Base-by-base conservation (phyloP, 2,113 vertebrate genomes). In the Oostethus manadensis region DNA sequence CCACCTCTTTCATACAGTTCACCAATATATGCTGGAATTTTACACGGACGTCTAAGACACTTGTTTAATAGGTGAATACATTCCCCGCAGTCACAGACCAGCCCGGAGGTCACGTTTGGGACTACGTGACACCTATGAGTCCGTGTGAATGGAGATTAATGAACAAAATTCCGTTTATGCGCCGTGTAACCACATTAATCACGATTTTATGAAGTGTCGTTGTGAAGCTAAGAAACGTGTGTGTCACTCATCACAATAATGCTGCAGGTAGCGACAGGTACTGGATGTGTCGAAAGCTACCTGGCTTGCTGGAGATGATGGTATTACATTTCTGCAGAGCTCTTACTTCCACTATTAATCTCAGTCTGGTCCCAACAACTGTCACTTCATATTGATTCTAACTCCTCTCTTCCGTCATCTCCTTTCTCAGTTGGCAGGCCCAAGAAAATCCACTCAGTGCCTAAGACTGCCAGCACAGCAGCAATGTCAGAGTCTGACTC, bases 351-450 rank as follows among this genome's bases (percentile, higher is more conserved):
- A 43, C 15, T 54, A 67, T 74, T 66, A 74, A 75, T 84, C 73
- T 77, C 51, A 20, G 54, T 64, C 64, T 47, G 50, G 49, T 61
- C 42, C 59, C 20, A 53, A 66, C 29, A 64, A 40, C 57, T 54
- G 67, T 71, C 63, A 49, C 42, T 71, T 66, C 40, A 23, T 67
- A 66, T 58, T 70, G 58, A 78, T 66, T 65, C 18, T 64, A 61
- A 64, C 35, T 63, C 57, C 15, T 49, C 51, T 72, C 38, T 53
- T 4, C 60, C 33, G 29, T 35, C 57, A 43, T 29, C 22, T 64
- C 43, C 35, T 62, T 65, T 76, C 60, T 44, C 68, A 79, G 82
- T 87, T 0, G 94, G 94, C 80, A 92, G 93, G 78, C 90, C 89
- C 0, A 77, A 90, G 64, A 90, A 91, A 66, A 80, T 91, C 70